Evolutionary conservation across 1,140 invertebrate genomes (phyloP).

Genomic region (Wasmannia auropunctata): DNA sequence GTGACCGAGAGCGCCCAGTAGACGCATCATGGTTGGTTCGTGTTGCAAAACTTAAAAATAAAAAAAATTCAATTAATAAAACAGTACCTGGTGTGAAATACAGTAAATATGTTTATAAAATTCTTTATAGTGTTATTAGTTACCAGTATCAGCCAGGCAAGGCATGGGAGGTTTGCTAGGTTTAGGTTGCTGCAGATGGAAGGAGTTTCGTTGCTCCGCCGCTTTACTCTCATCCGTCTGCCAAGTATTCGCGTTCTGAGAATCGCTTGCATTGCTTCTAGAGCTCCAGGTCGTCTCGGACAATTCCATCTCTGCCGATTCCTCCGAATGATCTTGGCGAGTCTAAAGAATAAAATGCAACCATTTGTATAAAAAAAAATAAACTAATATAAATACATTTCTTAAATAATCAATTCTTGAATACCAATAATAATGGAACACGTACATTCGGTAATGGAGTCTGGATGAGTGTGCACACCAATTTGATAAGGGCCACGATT

Average conservation of each 20-base stretch:
- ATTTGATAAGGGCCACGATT: constrained; percentile 89
- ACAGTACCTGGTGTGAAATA: neutral
- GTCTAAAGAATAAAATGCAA: constrained; percentile 44
- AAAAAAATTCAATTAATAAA: constrained; percentile 28
- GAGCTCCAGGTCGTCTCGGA: constrained; percentile 65
- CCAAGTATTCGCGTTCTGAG: constrained; percentile 81
- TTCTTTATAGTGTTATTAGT: constrained; percentile 11
- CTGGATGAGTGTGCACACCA: constrained; percentile 89
- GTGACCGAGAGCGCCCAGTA: constrained; percentile 90
- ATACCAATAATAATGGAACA: constrained; percentile 55
- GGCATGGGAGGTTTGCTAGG: constrained; percentile 85
- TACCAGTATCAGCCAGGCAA: constrained; percentile 90
- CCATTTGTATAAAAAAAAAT: neutral
- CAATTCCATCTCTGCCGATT: constrained; percentile 75
- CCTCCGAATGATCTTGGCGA: constrained; percentile 63
- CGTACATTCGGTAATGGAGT: constrained; percentile 86
- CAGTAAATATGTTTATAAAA: neutral
- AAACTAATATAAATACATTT: constrained; percentile 5
- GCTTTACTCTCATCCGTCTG: constrained; percentile 94
- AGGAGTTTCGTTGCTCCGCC: constrained; percentile 87
- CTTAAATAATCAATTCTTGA: constrained; percentile 11
- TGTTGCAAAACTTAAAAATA: constrained; percentile 88
- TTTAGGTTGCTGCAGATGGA: constrained; percentile 72
- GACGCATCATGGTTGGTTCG: constrained; percentile 92
- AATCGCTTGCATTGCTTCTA: constrained; percentile 64